Percentiles rank a stretch among this genome's conserved stretches.
These are phyloP conservation scores for Zonitis immaculata DNA, from an alignment of 2,888 invertebrate species.

Conservation along the genomic window DNA sequence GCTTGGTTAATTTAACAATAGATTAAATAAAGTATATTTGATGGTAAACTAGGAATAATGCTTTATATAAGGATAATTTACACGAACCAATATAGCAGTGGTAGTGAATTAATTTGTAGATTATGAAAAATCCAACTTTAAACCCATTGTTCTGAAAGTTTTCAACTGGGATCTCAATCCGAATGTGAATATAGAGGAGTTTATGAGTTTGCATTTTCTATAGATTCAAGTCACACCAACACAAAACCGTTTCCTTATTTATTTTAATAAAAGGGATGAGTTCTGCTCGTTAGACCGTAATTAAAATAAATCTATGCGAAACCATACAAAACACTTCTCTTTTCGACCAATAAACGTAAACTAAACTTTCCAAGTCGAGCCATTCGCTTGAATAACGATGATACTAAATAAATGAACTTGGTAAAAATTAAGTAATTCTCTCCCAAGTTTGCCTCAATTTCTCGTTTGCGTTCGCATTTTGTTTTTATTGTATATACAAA, in stretches of 20 bases:
- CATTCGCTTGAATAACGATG: slow-evolving; percentile 23
- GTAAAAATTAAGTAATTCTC: slow-evolving; percentile 37
- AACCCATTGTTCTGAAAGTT: not conserved
- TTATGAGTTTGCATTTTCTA: slow-evolving; percentile 22
- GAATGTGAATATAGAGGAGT: slow-evolving; percentile 25
- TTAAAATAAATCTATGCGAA: slow-evolving; percentile 44
- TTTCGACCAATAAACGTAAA: slow-evolving; percentile 15
- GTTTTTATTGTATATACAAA: slow-evolving; percentile 7
- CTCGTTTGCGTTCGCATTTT: not conserved
- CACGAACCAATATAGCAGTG: not conserved
- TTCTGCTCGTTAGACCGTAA: slow-evolving; percentile 45
- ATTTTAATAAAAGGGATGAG: slow-evolving; percentile 41
- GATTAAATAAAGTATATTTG: not conserved
- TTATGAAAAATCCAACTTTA: not conserved
- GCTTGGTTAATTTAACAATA: not conserved
- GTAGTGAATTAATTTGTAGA: not conserved
- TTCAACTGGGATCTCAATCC: slow-evolving; percentile 18
- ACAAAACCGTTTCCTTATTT: slow-evolving; percentile 36
- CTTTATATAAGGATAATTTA: not conserved
- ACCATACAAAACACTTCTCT: slow-evolving; percentile 22
- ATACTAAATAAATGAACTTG: slow-evolving; percentile 34
- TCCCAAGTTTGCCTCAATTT: slow-evolving; percentile 27
- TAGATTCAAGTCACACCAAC: slow-evolving; percentile 39
- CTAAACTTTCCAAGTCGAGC: slow-evolving; percentile 22
- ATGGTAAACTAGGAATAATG: not conserved